Percentiles rank a stretch among this genome's conserved stretches.
These are phyloP conservation scores for Macrochelys suwanniensis DNA, from an alignment of 2,797 vertebrate genomes.

Conservation along the genomic window DNA sequence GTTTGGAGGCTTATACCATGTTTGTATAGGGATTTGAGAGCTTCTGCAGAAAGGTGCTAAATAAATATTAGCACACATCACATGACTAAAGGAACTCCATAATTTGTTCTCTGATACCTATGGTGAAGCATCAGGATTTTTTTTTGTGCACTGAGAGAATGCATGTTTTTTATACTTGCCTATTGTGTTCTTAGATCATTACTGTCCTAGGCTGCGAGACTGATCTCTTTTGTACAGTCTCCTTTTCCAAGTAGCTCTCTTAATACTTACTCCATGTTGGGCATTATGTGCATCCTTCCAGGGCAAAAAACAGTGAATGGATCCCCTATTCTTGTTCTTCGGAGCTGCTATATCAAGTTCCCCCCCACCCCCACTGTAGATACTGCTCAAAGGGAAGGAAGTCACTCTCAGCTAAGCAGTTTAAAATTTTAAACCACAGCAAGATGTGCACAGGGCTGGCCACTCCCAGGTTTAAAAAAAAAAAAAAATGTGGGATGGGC, in stretches of 20 bases:
- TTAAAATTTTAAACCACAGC: not conserved
- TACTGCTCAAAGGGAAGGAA: not conserved
- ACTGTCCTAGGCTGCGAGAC: not conserved
- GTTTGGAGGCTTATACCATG: not conserved
- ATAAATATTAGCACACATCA: not conserved
- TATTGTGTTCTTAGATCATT: not conserved
- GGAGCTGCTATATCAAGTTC: not conserved
- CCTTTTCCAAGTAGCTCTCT: not conserved
- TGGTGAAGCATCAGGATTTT: not conserved
- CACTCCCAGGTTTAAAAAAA: not conserved
- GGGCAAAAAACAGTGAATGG: not conserved
- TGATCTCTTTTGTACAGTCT: not conserved
- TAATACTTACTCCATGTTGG: not conserved
- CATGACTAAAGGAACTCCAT: not conserved
- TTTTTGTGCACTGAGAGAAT: not conserved
- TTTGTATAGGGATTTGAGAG: not conserved
- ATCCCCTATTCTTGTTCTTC: not conserved
- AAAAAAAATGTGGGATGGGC: too few species aligned
- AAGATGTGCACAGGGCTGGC: not conserved
- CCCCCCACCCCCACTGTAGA: not conserved
- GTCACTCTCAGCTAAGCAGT: not conserved
- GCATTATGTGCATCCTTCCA: not conserved
- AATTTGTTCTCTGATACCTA: not conserved
- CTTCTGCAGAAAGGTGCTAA: not conserved
- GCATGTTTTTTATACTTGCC: not conserved